Evolutionary conservation across 2,888 invertebrate genomes (phyloP).

Genomic region (Lithophane socia): DNA sequence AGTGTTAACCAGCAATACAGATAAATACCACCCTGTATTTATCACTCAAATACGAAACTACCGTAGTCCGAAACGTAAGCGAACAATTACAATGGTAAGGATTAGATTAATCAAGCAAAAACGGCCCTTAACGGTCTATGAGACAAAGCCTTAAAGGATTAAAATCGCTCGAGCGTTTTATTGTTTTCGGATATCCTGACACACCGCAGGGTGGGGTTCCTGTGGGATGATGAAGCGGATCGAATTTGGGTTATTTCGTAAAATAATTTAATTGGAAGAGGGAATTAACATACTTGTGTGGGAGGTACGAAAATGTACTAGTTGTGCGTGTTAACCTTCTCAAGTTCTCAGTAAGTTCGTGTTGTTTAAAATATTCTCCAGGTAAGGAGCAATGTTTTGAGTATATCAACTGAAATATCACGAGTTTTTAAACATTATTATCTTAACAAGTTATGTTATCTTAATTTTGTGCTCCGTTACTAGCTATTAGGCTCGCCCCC

Average conservation of each 20-base stretch:
- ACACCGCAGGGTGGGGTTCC: constrained; percentile 62
- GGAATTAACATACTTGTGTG: constrained; percentile 44
- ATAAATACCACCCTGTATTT: constrained; percentile 43
- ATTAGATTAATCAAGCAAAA: constrained; percentile 85
- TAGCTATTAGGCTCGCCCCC: background rate
- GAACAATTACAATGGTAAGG: constrained; percentile 79
- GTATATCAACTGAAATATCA: constrained; percentile 3
- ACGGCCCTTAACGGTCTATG: constrained; percentile 77
- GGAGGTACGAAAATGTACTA: constrained; percentile 27
- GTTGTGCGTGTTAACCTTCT: constrained; percentile 33
- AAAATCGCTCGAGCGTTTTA: constrained; percentile 82
- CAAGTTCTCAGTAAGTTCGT: constrained; percentile 2
- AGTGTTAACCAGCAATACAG: constrained; percentile 45
- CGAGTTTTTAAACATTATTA: background rate
- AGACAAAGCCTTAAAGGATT: constrained; percentile 81
- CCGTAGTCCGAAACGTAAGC: constrained; percentile 63
- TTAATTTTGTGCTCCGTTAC: background rate
- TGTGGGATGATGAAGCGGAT: constrained; percentile 41
- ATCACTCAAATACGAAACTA: constrained; percentile 56
- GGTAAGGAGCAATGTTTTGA: constrained; percentile 1
- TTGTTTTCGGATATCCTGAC: constrained; percentile 81
- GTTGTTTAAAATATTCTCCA: constrained; percentile 2
- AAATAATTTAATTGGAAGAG: constrained; percentile 54
- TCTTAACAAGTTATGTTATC: background rate
- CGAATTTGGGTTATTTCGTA: constrained; percentile 35